Percentiles rank a stretch among this genome's conserved stretches.
phyloP scores from a whole-genome alignment of 2,888 invertebrate species.

The Alloplasta piceator region DNA sequence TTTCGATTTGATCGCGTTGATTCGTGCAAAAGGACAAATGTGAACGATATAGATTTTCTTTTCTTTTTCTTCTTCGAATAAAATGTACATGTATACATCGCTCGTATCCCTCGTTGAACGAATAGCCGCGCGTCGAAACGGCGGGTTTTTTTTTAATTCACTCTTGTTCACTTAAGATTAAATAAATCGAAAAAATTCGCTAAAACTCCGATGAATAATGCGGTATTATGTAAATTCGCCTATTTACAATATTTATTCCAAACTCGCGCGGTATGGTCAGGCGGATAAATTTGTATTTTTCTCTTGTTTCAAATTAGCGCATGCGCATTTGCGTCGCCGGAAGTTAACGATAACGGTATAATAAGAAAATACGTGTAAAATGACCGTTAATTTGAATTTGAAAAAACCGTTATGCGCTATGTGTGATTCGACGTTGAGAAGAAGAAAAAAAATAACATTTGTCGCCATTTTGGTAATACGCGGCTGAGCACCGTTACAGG shows the following conservation, averaged over 20 bases:
- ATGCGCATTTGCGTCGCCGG: constrained; percentile 32
- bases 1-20: constrained; percentile 6
- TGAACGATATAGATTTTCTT: constrained; percentile 18
- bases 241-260: constrained; percentile 66
- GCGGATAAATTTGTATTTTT: constrained; percentile 43
- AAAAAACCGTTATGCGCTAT: constrained; percentile 21
- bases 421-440: not conserved
- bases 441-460: not conserved
- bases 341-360: constrained; percentile 51
- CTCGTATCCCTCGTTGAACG: constrained; percentile 30
- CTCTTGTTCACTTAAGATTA: constrained; percentile 27
- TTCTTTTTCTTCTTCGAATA: constrained; percentile 16
- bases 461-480: constrained; percentile 33
- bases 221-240: constrained; percentile 58
- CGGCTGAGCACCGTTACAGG: constrained; percentile 29
- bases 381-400: constrained; percentile 33
- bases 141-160: not conserved
- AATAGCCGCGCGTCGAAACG: not conserved
- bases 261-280: constrained; percentile 40
- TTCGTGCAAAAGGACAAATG: constrained; percentile 49
- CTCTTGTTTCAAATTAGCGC: constrained; percentile 23
- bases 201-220: constrained; percentile 52
- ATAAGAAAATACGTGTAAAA: constrained; percentile 65
- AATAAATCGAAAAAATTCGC: constrained; percentile 55
- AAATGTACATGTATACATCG: constrained; percentile 47